These are phyloP conservation scores for Lycocerus yunnanus DNA, from an alignment of 2,888 invertebrate species.

Conservation along the genomic window DNA sequence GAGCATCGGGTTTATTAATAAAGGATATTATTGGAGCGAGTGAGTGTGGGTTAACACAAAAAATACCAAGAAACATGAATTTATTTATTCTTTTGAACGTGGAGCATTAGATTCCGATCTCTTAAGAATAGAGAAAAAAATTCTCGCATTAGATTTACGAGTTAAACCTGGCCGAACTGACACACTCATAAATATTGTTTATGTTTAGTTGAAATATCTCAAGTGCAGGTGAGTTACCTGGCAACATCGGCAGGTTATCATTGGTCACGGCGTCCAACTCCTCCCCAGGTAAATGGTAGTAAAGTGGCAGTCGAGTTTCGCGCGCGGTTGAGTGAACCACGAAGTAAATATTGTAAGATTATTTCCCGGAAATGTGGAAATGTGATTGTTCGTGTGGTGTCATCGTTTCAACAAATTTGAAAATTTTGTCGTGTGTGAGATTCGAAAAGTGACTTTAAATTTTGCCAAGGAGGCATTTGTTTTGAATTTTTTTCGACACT, in stretches of 20 bases:
- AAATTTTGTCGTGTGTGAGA: background rate
- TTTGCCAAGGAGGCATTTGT: background rate
- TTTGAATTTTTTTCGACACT: background rate
- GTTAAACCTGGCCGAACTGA: conserved; percentile 55
- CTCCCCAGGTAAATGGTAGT: conserved; percentile 47
- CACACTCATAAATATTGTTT: conserved; percentile 58
- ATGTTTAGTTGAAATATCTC: conserved; percentile 52
- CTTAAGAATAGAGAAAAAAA: conserved; percentile 44
- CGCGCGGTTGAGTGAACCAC: conserved; percentile 43
- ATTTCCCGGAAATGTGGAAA: conserved; percentile 30
- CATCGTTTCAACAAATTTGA: conserved; percentile 6
- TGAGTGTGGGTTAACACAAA: conserved; percentile 22
- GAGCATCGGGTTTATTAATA: too few relatives aligned
- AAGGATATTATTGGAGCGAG: conserved; percentile 13
- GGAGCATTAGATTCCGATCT: conserved; percentile 45
- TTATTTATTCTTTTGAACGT: conserved; percentile 28
- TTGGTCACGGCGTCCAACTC: conserved; percentile 49
- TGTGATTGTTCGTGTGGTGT: conserved; percentile 20
- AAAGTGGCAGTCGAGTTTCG: conserved; percentile 47
- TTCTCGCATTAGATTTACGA: conserved; percentile 55
- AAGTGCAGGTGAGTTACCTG: conserved; percentile 48
- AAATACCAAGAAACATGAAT: conserved; percentile 25
- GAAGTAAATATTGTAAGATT: conserved; percentile 24
- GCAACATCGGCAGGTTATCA: conserved; percentile 53
- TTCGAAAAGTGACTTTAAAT: background rate